Evolutionary conservation across 2,113 vertebrate species (phyloP).

Genomic region (Scartelaos histophorus): DNA sequence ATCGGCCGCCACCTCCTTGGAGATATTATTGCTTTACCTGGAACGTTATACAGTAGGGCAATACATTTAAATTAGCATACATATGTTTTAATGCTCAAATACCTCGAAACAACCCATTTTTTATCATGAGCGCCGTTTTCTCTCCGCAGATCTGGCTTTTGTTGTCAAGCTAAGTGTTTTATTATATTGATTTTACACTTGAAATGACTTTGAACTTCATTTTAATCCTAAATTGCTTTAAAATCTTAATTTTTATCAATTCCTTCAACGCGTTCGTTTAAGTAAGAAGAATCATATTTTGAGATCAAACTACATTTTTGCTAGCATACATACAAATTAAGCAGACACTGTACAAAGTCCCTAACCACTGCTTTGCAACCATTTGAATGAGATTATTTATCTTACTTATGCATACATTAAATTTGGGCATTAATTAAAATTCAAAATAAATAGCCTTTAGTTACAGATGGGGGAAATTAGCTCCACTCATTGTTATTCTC

Average conservation of each 20-base stretch:
- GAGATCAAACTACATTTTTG: neutral
- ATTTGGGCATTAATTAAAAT: neutral
- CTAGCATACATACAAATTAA: neutral
- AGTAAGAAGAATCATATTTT: neutral
- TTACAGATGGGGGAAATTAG: constrained; percentile 7
- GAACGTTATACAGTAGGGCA: neutral
- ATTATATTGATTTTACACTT: neutral
- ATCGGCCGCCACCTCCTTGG: too few relatives aligned
- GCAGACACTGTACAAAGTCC: neutral
- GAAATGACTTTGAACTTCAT: too few relatives aligned
- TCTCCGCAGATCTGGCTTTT: neutral
- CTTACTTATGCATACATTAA: constrained; percentile 6
- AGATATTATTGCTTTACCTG: neutral
- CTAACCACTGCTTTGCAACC: neutral
- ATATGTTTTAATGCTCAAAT: too few relatives aligned
- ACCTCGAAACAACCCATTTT: too few relatives aligned
- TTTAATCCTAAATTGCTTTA: neutral
- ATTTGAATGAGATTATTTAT: constrained; percentile 3
- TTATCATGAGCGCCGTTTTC: too few relatives aligned
- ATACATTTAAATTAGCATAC: neutral
- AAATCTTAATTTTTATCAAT: neutral
- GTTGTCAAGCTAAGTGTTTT: neutral
- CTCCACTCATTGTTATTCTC: constrained; percentile 3
- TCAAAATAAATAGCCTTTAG: constrained; percentile 1
- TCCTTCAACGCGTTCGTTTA: neutral